A percentile compares a stretch with the other conserved stretches of the same genome.
These are phyloP conservation scores for Kryptolebias ocellatus DNA, from an alignment of 2,797 vertebrate species.

Conservation along the genomic window DNA sequence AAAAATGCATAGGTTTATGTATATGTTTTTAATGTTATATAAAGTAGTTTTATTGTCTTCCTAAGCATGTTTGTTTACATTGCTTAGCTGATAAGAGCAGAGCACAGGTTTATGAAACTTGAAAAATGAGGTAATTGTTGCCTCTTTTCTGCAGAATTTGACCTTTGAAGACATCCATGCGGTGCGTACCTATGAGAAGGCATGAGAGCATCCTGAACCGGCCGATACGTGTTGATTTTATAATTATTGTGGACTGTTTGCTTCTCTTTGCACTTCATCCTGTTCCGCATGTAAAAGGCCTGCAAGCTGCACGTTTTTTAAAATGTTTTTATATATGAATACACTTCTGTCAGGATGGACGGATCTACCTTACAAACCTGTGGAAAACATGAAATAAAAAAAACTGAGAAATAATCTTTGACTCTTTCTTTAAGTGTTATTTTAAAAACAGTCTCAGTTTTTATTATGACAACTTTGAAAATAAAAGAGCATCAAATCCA, in stretches of 20 bases:
- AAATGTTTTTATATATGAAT: slow-evolving; percentile 66
- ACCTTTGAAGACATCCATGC: slow-evolving; percentile 89
- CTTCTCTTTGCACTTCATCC: slow-evolving; percentile 73
- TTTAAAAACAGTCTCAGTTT: neutral
- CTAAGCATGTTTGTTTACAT: neutral
- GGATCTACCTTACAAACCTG: slow-evolving; percentile 63
- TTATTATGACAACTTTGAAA: too few relatives aligned
- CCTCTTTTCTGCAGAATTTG: slow-evolving; percentile 83
- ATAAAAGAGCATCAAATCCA: neutral
- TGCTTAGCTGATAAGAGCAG: neutral
- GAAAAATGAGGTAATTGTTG: neutral
- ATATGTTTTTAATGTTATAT: too few relatives aligned
- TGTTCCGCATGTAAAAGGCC: slow-evolving; percentile 52
- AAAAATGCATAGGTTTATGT: too few relatives aligned
- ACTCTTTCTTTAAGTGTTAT: neutral
- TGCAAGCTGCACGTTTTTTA: slow-evolving; percentile 65
- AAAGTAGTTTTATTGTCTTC: too few relatives aligned
- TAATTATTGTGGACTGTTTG: slow-evolving; percentile 66
- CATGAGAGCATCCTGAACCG: slow-evolving; percentile 75
- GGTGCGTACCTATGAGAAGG: slow-evolving; percentile 93
- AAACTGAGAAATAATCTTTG: slow-evolving; percentile 32
- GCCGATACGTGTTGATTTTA: slow-evolving; percentile 54
- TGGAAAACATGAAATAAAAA: slow-evolving; percentile 68
- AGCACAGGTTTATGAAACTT: neutral
- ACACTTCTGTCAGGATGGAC: slow-evolving; percentile 63